Evolutionary conservation across 2,797 vertebrate species (phyloP), one percentile per base, ranked within the genome.

Genomic region (Pangasius macronema): DNA sequence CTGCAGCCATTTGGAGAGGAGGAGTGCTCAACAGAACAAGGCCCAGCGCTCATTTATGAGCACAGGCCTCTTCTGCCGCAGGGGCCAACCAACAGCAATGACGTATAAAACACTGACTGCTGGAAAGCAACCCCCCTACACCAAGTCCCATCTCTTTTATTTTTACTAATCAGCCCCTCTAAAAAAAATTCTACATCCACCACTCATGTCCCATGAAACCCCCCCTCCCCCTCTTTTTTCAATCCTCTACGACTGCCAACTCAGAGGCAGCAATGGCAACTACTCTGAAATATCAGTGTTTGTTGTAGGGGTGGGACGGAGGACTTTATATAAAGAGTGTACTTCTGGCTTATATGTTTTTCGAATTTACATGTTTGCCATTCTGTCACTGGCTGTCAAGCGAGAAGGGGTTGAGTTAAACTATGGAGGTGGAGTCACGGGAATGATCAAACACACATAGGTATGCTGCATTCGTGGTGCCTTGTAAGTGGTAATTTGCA

Each of bases 51-150:
- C 96, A 98, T 97, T 97, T 97, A 95, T 95, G 95, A 94, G 95
- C 96, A 97, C 96, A 97, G 97, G 97, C 97, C 97, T 97, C 96
- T 95, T 96, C 95, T 96, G 97, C 97, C 96, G 96, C 96, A 98
- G 97, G 97, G 96, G 93, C 95, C 94, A 94, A 92, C 87, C 93
- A 96, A 94, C 94, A 94, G 94, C 92, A 92, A 95, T 39, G 51
- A 65, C 94, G 96, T 70, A 53, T 83, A 83, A 67, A 83, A 80
- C 46, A 85, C 24, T 67, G 57, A 70, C 81, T 72, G 93, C 94
- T 94, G 20, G 22, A 65, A 30, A 65, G 61, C 65, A 65, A 65
- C 93, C 94, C 94, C 94, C 92, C n/a, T 30, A 8, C 24, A 63
- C n/a, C 63, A 61, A 27, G 27, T 81, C 33, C 77, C 73, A 53